Base-by-base conservation (phyloP, 2,888 invertebrate species). In the Harpalus rufipes region DNA sequence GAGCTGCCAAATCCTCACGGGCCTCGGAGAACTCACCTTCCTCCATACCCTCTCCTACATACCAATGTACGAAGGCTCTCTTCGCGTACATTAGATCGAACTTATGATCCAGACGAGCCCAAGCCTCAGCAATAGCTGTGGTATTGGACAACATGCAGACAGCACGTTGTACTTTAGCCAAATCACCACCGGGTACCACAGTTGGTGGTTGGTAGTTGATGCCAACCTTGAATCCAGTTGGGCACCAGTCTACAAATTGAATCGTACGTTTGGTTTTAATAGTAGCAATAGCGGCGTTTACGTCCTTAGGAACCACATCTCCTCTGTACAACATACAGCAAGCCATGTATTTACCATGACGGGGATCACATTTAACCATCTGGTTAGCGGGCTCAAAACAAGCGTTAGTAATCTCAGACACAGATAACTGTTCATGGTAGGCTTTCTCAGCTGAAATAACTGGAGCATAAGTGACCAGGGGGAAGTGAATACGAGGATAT, bases 11-110 rank as follows among this genome's bases (percentile, higher is more conserved):
- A 91, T 96, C 95, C 89, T 96, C 96, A 25, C 96, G 92, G 44
- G 96, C 96, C 89, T 96, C 96, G 6, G 94, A 93, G 90, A 96
- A 96, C 90, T 96, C 96, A 0, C 95, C 96, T 90, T 95, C 95
- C 88, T 95, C 95, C 95, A 95, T 95, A 86, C 95, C 96, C 89
- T 96, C 95, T 63, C 95, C 95, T 65, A 94, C 95, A 90, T 95
- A 97, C 97, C 96, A 95, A 89, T 95, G 94, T 61, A 95, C 94
- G 88, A 95, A 95, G 72, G 94, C 94, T 74, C 94, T 90, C 90
- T 94, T 94, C 86, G 94, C 93, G 89, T 94, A 94, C 93, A 95
- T 94, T 87, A 95, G 90, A 88, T 95, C 94, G 88, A 95, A 94
- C 89, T 95, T 95, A 89, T 94, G 93, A 88, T 94, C 94, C 21